Evolutionary conservation across 2,797 vertebrate species (phyloP).

Genomic region (Poecilia gillii): DNA sequence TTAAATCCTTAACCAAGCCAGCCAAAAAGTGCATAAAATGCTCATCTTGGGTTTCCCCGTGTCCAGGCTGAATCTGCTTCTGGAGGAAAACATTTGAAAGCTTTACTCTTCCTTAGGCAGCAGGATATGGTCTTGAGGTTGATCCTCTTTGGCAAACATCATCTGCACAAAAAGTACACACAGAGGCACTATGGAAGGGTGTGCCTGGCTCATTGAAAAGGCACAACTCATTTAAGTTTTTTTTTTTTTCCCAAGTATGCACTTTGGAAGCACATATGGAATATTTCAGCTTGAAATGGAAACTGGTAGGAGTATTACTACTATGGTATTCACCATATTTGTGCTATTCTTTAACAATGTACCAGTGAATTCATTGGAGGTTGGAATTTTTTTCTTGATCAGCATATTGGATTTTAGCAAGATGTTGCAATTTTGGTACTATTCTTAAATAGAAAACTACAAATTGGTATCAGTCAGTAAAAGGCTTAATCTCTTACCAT

Average conservation of each 20-base stretch:
- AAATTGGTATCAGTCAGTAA: neutral
- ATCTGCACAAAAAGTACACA: constrained; percentile 22
- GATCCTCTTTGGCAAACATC: constrained; percentile 58
- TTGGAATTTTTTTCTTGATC: neutral
- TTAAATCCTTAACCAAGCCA: constrained; percentile 4
- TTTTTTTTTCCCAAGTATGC: neutral
- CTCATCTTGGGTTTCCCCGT: constrained; percentile 11
- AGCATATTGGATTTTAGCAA: no score
- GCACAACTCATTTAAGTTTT: neutral
- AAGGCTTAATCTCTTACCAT: neutral
- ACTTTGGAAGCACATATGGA: neutral
- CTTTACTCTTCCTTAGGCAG: constrained; percentile 24
- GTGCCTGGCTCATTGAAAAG: constrained; percentile 9
- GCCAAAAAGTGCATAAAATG: constrained; percentile 7
- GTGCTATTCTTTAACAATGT: neutral
- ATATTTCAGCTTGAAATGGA: neutral
- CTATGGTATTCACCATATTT: neutral
- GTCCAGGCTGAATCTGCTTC: constrained; percentile 13
- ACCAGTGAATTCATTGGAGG: neutral
- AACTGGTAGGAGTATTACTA: neutral
- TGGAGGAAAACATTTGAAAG: neutral
- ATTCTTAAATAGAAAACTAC: neutral
- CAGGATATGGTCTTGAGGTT: constrained; percentile 34
- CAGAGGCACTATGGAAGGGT: constrained; percentile 33
- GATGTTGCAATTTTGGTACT: no score